Conservation (phyloP, 2,888 invertebrate species). For the Coelopa pilipes region DNA sequence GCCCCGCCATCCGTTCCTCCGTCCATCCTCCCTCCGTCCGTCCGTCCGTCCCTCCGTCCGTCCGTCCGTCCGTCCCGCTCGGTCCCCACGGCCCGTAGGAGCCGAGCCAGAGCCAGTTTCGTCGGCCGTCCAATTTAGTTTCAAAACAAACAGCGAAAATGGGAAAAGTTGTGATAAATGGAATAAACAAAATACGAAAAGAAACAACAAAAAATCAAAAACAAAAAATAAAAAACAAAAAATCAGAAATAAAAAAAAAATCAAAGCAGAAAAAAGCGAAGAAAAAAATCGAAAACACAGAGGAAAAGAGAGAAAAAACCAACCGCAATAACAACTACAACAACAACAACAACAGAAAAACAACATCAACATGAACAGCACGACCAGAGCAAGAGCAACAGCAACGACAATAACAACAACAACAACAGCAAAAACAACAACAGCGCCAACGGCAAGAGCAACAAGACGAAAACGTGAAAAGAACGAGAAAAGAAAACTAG, state of each 20-base stretch:
- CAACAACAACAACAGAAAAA: too few relatives aligned
- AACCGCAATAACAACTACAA: too few relatives aligned
- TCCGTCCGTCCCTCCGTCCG: background rate
- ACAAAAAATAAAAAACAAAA: constrained; percentile 3
- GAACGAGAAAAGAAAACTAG: constrained; percentile 12
- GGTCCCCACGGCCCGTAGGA: constrained; percentile 1
- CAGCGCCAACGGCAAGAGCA: too few relatives aligned
- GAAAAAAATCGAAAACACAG: too few relatives aligned
- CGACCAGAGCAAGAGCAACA: too few relatives aligned
- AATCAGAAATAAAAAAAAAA: background rate
- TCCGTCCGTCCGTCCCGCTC: background rate
- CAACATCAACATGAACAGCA: too few relatives aligned
- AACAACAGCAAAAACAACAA: too few relatives aligned
- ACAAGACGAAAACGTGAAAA: too few relatives aligned
- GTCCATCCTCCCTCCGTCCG: background rate
- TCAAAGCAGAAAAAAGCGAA: too few relatives aligned
- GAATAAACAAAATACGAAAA: background rate
- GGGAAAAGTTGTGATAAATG: constrained; percentile 8
- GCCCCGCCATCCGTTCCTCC: background rate
- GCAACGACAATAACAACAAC: too few relatives aligned
- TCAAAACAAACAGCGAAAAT: constrained; percentile 22
- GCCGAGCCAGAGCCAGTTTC: background rate
- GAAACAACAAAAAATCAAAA: constrained; percentile 16
- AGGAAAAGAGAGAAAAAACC: too few relatives aligned
- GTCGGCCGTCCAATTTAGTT: constrained; percentile 8